These are phyloP conservation scores for Passerina amoena DNA, from an alignment of 2,113 vertebrate genomes.

Conservation along the genomic window DNA sequence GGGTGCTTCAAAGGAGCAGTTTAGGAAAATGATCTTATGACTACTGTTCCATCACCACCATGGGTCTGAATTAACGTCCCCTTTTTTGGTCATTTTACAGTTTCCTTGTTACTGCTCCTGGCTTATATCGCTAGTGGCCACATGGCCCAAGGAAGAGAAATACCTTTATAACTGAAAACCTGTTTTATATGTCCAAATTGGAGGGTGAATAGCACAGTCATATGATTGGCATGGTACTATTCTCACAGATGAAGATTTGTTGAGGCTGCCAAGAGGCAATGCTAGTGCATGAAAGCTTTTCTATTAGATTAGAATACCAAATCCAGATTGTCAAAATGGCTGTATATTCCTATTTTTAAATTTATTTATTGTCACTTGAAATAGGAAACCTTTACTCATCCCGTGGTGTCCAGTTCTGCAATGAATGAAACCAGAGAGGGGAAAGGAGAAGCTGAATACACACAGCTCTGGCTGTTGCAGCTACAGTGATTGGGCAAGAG, in stretches of 20 bases:
- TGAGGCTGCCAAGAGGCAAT: neutral
- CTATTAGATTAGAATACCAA: conserved; percentile 38
- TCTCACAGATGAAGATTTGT: neutral
- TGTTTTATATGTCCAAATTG: neutral
- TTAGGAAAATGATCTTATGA: neutral
- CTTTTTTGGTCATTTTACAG: neutral
- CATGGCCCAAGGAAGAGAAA: neutral
- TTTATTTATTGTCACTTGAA: neutral
- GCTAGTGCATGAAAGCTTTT: conserved; percentile 41
- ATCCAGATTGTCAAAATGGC: neutral
- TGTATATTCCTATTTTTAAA: neutral
- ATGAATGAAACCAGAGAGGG: neutral
- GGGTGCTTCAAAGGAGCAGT: neutral
- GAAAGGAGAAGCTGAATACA: neutral
- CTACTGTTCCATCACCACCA: neutral
- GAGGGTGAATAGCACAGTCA: neutral
- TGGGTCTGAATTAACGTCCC: neutral
- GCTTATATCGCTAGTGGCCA: neutral
- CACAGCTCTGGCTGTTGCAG: neutral
- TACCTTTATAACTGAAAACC: neutral
- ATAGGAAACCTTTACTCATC: conserved; percentile 7
- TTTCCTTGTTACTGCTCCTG: neutral
- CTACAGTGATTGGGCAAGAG: neutral
- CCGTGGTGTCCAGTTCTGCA: neutral
- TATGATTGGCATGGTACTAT: neutral